These are phyloP conservation scores for Drosophila truncata DNA, from an alignment of 1,140 invertebrate species.

Conservation along the genomic window DNA sequence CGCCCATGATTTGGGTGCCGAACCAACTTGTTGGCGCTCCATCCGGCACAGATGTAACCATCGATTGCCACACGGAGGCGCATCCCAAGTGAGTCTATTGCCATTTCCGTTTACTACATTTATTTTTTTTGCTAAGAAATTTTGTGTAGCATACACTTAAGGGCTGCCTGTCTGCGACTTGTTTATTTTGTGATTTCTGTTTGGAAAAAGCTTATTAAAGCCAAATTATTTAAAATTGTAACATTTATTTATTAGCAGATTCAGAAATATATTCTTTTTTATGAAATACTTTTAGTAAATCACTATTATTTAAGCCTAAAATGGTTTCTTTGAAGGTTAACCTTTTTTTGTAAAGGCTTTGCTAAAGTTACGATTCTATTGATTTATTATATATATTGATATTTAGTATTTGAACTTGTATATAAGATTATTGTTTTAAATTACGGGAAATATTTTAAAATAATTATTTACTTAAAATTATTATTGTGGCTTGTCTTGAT, in stretches of 20 bases:
- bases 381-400: neutral
- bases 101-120: slow-evolving; percentile 6
- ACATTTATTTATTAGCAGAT: neutral
- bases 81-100: slow-evolving; percentile 88
- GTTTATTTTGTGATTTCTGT: neutral
- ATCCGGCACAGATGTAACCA: slow-evolving; percentile 94
- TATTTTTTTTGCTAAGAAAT: slow-evolving; percentile 11
- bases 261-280: neutral
- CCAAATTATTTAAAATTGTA: too few relatives aligned
- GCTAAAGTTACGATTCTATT: neutral
- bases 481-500: too few relatives aligned
- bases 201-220: neutral
- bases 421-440: too few relatives aligned
- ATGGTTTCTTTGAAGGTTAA: neutral
- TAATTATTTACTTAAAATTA: too few relatives aligned
- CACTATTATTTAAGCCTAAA: neutral
- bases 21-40: slow-evolving; percentile 96
- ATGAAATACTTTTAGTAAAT: neutral
- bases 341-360: too few relatives aligned
- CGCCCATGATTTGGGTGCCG: slow-evolving; percentile 95
- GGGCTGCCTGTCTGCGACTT: neutral
- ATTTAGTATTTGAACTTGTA: neutral
- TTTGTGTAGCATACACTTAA: slow-evolving; percentile 36
- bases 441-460: too few relatives aligned
- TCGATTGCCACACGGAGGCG: slow-evolving; percentile 97